Evolutionary conservation across 2,797 vertebrate genomes (phyloP).

Genomic region (Etheostoma nigrum): DNA sequence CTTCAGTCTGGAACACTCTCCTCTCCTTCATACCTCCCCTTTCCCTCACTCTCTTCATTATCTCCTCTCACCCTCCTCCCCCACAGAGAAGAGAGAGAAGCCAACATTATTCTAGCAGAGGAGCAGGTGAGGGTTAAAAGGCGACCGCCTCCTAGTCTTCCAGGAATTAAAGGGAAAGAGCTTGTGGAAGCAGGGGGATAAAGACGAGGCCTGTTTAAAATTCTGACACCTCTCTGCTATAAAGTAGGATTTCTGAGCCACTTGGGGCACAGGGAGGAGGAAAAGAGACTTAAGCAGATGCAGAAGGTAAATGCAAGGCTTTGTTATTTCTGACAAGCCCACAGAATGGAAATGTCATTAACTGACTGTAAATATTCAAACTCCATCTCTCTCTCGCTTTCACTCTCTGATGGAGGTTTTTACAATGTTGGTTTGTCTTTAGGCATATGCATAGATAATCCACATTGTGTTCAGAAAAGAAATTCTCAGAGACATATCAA

Average conservation of each 20-base stretch:
- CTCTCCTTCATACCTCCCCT: conserved; percentile 42
- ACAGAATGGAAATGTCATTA: conserved; percentile 87
- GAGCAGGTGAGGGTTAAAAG: conserved; percentile 84
- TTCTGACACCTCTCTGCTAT: conserved; percentile 86
- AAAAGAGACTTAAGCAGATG: conserved; percentile 87
- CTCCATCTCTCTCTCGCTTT: conserved; percentile 67
- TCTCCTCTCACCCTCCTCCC: conserved; percentile 40
- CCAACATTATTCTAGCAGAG: conserved; percentile 81
- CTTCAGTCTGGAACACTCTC: conserved; percentile 55
- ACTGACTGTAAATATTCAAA: conserved; percentile 85
- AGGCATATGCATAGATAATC: conserved; percentile 79
- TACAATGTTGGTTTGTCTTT: conserved; percentile 81
- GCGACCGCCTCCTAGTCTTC: conserved; percentile 80
- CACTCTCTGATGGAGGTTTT: conserved; percentile 74
- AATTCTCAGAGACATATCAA: conserved; percentile 75
- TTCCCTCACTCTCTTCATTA: conserved; percentile 51
- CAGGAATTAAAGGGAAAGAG: conserved; percentile 83
- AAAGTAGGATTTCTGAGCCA: conserved; percentile 86
- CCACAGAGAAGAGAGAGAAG: conserved; percentile 67
- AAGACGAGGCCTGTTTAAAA: conserved; percentile 85
- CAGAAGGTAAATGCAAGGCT: conserved; percentile 83
- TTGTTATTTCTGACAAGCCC: conserved; percentile 86
- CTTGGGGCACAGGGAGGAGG: conserved; percentile 82
- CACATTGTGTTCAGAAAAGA: conserved; percentile 49
- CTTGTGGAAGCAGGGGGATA: conserved; percentile 80